A percentile compares a stretch with the other conserved stretches of the same genome.
These are phyloP conservation scores for Vireo altiloquus DNA, from an alignment of 2,113 vertebrate species.

Conservation along the genomic window DNA sequence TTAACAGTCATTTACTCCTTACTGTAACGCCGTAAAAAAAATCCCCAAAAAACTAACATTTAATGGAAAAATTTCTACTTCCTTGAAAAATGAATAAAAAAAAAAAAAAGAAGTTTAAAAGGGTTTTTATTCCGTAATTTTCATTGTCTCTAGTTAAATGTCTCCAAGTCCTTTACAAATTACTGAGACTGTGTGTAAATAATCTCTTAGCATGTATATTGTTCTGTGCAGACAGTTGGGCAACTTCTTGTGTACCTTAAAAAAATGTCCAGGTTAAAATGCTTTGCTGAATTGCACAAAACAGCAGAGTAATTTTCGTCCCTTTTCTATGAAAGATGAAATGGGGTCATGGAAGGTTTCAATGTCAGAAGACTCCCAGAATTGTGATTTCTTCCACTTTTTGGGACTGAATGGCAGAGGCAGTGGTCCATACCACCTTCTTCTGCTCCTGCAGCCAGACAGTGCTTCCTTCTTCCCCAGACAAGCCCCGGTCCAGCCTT, in stretches of 20 bases:
- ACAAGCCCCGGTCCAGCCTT: background rate
- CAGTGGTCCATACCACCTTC: background rate
- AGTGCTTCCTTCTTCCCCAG: slow-evolving; percentile 12
- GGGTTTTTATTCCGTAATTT: background rate
- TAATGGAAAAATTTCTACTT: background rate
- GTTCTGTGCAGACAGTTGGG: background rate
- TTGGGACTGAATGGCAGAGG: background rate
- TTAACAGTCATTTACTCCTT: background rate
- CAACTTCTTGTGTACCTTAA: background rate
- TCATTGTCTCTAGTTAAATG: background rate
- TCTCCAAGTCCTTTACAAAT: background rate
- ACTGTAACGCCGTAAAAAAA: background rate
- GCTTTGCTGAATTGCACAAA: background rate
- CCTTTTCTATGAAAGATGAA: background rate
- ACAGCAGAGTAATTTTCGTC: background rate
- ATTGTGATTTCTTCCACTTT: background rate
- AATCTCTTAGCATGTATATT: background rate
- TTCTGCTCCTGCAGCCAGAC: background rate
- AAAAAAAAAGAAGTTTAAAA: background rate
- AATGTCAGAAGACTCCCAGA: background rate
- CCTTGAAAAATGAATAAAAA: background rate
- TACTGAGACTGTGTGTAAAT: background rate
- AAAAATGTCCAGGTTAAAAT: background rate
- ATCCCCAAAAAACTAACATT: background rate
- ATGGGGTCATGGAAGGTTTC: background rate